phyloP scores from a whole-genome alignment of 2,888 invertebrate genomes.

The Scaptomyza flava region DNA sequence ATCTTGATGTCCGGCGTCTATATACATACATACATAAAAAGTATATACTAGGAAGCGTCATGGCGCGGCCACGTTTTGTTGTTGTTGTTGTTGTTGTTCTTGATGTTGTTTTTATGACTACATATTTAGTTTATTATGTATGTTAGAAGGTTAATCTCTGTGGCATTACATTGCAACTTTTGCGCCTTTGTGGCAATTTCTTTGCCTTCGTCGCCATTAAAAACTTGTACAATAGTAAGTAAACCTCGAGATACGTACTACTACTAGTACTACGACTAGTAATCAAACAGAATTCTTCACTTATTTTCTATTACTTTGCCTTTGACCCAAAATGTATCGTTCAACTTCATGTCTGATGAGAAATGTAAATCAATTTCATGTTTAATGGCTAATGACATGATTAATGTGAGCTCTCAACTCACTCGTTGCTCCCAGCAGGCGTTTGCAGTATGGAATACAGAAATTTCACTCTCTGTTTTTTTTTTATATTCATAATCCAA shows the following conservation, averaged over 20 bases:
- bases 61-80: slow-evolving; percentile 20
- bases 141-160: slow-evolving; percentile 79
- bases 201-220: slow-evolving; percentile 36
- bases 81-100: not conserved
- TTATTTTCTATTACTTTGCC: not conserved
- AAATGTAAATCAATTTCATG: slow-evolving; percentile 67
- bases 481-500: slow-evolving; percentile 47
- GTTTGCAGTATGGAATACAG: not conserved
- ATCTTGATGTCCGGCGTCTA: slow-evolving; percentile 41
- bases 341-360: slow-evolving; percentile 26
- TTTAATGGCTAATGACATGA: slow-evolving; percentile 54
- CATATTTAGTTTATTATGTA: slow-evolving; percentile 68
- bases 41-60: slow-evolving; percentile 48
- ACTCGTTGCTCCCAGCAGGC: slow-evolving; percentile 40
- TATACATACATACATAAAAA: not conserved
- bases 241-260: not conserved
- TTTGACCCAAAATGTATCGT: not conserved
- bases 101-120: slow-evolving; percentile 47
- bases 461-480: slow-evolving; percentile 67
- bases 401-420: slow-evolving; percentile 47
- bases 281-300: not conserved
- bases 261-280: not conserved
- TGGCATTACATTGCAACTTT: slow-evolving; percentile 71
- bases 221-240: slow-evolving; percentile 5
- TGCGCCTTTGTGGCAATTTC: slow-evolving; percentile 54